phyloP scores from a whole-genome alignment of 64 coral and sea anemone species.

The Pachyseris speciosa region DNA sequence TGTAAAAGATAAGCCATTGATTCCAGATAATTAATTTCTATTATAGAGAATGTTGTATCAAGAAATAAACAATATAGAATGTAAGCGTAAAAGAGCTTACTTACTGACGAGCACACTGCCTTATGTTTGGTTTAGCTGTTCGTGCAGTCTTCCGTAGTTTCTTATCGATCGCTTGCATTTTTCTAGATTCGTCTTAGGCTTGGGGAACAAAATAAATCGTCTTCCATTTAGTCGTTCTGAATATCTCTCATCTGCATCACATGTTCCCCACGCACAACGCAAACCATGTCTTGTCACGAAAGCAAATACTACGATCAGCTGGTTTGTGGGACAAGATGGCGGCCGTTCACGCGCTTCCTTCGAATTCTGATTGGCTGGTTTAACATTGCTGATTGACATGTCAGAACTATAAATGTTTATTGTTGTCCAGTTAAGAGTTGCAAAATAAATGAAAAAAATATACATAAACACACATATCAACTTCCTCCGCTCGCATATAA shows the following conservation, averaged over 20 bases:
- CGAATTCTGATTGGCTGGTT: conserved; percentile 58
- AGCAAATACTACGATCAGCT: background rate
- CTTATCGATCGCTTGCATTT: conserved; percentile 66
- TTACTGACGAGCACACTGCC: conserved; percentile 65
- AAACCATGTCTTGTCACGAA: conserved; percentile 46
- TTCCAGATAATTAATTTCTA: background rate
- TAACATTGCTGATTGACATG: conserved; percentile 18
- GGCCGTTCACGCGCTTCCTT: background rate
- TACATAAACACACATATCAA: too few species aligned
- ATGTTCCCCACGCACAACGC: conserved; percentile 57
- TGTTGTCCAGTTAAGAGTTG: too few species aligned
- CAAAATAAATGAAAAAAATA: too few species aligned
- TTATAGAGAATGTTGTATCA: conserved; percentile 5
- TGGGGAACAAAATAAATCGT: conserved; percentile 55
- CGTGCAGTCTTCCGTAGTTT: conserved; percentile 48
- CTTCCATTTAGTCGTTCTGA: conserved; percentile 43
- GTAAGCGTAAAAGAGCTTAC: background rate
- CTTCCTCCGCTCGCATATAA: too few species aligned
- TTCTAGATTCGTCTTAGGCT: conserved; percentile 65
- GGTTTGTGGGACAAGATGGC: conserved; percentile 82
- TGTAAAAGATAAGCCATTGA: conserved; percentile 11
- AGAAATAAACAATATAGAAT: conserved; percentile 28
- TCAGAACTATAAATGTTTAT: too few species aligned
- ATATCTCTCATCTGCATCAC: conserved; percentile 56
- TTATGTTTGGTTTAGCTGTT: conserved; percentile 67